phyloP scores from a whole-genome alignment of 2,888 invertebrate genomes.

The Muscina levida region DNA sequence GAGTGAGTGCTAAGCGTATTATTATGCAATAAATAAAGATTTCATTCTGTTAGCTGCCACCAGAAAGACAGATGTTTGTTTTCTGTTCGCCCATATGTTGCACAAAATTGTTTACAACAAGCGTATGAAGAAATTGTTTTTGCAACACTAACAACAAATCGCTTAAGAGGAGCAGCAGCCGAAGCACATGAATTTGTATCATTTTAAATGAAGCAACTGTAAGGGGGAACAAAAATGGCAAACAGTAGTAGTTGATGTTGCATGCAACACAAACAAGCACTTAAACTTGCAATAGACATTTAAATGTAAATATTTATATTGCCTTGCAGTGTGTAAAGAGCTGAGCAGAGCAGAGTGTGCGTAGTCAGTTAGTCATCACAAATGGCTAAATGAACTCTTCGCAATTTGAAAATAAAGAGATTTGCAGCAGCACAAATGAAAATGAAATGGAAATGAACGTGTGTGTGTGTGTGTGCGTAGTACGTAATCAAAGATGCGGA shows the following conservation, averaged over 20 bases:
- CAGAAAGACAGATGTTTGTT: not conserved
- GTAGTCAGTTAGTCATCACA: no score
- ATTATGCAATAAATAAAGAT: conserved; percentile 66
- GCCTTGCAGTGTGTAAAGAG: conserved; percentile 8
- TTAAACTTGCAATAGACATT: not conserved
- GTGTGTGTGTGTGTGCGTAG: no score
- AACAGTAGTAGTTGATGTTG: not conserved
- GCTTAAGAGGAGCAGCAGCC: no score
- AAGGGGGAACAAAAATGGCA: not conserved
- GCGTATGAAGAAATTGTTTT: conserved; percentile 49
- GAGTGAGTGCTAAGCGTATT: conserved; percentile 49
- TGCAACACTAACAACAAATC: conserved; percentile 43
- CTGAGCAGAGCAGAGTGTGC: no score
- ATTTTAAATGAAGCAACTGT: not conserved
- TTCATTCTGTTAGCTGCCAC: conserved; percentile 10
- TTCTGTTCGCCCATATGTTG: not conserved
- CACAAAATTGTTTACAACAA: not conserved
- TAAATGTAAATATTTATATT: conserved; percentile 24
- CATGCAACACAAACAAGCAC: not conserved
- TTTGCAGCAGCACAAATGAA: no score
- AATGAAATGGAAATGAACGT: conserved; percentile 7
- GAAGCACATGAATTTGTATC: conserved; percentile 4
- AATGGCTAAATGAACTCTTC: conserved; percentile 20
- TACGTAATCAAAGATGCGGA: conserved; percentile 23
- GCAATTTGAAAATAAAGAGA: conserved; percentile 16